Evolutionary conservation across 2,113 vertebrate genomes (phyloP).

Genomic region (Lathamus discolor): DNA sequence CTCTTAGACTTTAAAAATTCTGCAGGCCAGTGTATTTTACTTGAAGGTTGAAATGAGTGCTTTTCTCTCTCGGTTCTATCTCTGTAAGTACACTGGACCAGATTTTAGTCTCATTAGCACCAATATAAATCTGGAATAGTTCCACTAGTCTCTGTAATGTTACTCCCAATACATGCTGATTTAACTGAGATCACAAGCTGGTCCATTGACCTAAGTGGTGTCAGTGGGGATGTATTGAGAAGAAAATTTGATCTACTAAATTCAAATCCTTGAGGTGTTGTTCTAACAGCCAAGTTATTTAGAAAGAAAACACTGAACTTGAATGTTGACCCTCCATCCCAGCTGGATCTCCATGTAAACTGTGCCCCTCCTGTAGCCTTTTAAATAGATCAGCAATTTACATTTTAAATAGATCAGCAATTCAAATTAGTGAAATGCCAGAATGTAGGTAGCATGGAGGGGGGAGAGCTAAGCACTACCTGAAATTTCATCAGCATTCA

Average conservation of each 20-base stretch:
- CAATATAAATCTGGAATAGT: slow-evolving; percentile 56
- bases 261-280: slow-evolving; percentile 67
- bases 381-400: slow-evolving; percentile 69
- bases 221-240: slow-evolving; percentile 58
- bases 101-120: slow-evolving; percentile 55
- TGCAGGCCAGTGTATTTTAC: background rate
- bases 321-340: slow-evolving; percentile 63
- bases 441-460: slow-evolving; percentile 7
- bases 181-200: slow-evolving; percentile 65
- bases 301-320: slow-evolving; percentile 66
- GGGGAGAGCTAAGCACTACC: background rate
- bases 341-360: slow-evolving; percentile 63
- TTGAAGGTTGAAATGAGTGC: background rate
- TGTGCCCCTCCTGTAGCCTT: slow-evolving; percentile 65
- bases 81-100: slow-evolving; percentile 8
- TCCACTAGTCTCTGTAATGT: slow-evolving; percentile 50
- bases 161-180: slow-evolving; percentile 56
- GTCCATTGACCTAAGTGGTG: slow-evolving; percentile 66
- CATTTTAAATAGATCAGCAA: slow-evolving; percentile 66
- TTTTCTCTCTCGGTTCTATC: background rate
- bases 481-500: slow-evolving; percentile 18
- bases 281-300: slow-evolving; percentile 63
- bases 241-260: slow-evolving; percentile 68
- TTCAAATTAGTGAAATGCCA: slow-evolving; percentile 52
- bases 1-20: background rate